Conservation (phyloP, 92 coral and sea anemone genomes). For the Meandrina meandrites region DNA sequence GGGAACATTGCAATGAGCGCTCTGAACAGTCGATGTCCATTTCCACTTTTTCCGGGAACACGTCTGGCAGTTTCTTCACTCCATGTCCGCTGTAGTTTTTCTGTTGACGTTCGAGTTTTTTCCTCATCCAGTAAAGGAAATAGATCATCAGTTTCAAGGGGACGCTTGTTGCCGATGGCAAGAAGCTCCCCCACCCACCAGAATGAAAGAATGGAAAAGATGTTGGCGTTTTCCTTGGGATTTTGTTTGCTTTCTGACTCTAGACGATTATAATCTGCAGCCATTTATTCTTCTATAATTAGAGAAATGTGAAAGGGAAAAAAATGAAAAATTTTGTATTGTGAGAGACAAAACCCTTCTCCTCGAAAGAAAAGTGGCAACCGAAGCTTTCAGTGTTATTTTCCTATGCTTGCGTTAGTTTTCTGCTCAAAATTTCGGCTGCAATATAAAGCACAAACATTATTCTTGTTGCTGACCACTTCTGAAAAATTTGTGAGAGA, state of each 20-base stretch:
- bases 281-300: neutral
- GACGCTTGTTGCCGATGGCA: conserved; percentile 46
- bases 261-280: neutral
- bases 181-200: conserved; percentile 61
- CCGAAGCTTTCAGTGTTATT: too few relatives aligned
- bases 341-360: too few relatives aligned
- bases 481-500: too few relatives aligned
- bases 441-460: too few relatives aligned
- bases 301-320: neutral
- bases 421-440: too few relatives aligned
- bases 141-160: conserved; percentile 15
- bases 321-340: too few relatives aligned
- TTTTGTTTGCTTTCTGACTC: conserved; percentile 1
- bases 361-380: too few relatives aligned
- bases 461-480: too few relatives aligned
- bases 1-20: neutral
- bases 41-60: neutral
- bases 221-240: conserved; percentile 44
- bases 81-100: conserved; percentile 44
- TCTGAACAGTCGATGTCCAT: neutral
- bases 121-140: conserved; percentile 30
- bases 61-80: conserved; percentile 9
- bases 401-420: too few relatives aligned
- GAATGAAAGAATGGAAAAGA: conserved; percentile 49
- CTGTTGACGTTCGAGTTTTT: conserved; percentile 41